These are phyloP conservation scores for Orthosia cruda DNA, from an alignment of 2,888 invertebrate genomes.

Conservation along the genomic window DNA sequence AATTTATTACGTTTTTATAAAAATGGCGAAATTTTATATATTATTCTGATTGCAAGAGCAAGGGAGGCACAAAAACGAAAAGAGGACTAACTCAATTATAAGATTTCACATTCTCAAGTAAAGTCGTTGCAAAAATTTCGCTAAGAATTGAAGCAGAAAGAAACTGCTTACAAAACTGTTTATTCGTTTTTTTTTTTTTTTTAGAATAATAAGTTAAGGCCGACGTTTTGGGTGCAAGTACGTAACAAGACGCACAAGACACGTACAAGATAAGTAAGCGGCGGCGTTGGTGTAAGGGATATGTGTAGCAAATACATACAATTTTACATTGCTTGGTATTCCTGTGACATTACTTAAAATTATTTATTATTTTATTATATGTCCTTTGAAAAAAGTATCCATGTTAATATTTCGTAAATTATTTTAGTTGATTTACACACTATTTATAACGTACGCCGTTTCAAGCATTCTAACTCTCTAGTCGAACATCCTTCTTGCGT, in stretches of 20 bases:
- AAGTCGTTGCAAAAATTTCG: slow-evolving; percentile 24
- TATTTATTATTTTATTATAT: too few species aligned
- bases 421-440: background rate
- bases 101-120: slow-evolving; percentile 4
- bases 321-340: too few species aligned
- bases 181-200: slow-evolving; percentile 26
- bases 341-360: too few species aligned
- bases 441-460: background rate
- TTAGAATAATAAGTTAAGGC: background rate
- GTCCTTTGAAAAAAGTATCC: too few species aligned
- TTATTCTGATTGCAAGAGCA: slow-evolving; percentile 17
- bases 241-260: too few species aligned
- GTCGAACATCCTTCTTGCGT: background rate
- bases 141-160: slow-evolving; percentile 16
- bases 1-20: slow-evolving; percentile 10
- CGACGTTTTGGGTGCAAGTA: background rate
- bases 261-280: too few species aligned
- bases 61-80: slow-evolving; percentile 6
- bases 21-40: slow-evolving; percentile 18
- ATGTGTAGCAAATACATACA: too few species aligned
- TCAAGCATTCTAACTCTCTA: background rate
- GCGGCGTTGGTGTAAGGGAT: too few species aligned
- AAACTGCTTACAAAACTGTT: slow-evolving; percentile 38
- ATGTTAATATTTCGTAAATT: too few species aligned
- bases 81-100: slow-evolving; percentile 27